phyloP scores from a whole-genome alignment of 2,888 invertebrate species.

The Sturmia bella region DNA sequence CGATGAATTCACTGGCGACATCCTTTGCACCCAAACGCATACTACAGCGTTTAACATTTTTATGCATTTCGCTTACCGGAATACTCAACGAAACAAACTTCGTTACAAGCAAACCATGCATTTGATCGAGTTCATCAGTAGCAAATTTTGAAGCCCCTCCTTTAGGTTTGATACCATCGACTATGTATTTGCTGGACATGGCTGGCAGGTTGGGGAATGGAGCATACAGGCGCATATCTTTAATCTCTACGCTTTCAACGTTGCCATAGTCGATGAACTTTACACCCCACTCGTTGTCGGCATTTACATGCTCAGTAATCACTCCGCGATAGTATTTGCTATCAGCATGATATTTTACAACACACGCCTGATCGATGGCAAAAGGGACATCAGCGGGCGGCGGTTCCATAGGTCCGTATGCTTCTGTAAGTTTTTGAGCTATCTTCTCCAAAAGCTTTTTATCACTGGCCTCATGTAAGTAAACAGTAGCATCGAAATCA shows the following conservation, averaged over 20 bases:
- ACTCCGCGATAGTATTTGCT: conserved; percentile 88
- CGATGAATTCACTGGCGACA: conserved; percentile 74
- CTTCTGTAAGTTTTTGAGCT: conserved; percentile 81
- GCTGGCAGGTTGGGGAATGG: conserved; percentile 86
- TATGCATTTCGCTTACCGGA: conserved; percentile 74
- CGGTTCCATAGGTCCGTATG: conserved; percentile 71
- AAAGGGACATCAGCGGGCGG: conserved; percentile 75
- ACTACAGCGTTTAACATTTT: conserved; percentile 74
- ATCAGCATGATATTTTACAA: conserved; percentile 87
- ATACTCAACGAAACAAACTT: conserved; percentile 83
- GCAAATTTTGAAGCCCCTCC: conserved; percentile 82
- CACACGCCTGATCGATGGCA: conserved; percentile 73
- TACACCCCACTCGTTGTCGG: conserved; percentile 82
- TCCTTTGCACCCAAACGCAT: conserved; percentile 74
- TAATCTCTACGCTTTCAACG: conserved; percentile 84
- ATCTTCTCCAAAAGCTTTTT: conserved; percentile 82
- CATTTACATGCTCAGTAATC: conserved; percentile 84
- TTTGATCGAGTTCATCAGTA: conserved; percentile 84
- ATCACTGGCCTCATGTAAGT: conserved; percentile 77
- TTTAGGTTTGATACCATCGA: conserved; percentile 83
- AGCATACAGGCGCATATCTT: conserved; percentile 85
- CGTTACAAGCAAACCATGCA: conserved; percentile 85
- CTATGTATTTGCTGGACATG: conserved; percentile 85
- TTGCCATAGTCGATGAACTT: conserved; percentile 93
- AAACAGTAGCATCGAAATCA: conserved; percentile 83